Evolutionary conservation across 1,140 invertebrate species (phyloP).

Genomic region (Plectrocnemia conspersa): DNA sequence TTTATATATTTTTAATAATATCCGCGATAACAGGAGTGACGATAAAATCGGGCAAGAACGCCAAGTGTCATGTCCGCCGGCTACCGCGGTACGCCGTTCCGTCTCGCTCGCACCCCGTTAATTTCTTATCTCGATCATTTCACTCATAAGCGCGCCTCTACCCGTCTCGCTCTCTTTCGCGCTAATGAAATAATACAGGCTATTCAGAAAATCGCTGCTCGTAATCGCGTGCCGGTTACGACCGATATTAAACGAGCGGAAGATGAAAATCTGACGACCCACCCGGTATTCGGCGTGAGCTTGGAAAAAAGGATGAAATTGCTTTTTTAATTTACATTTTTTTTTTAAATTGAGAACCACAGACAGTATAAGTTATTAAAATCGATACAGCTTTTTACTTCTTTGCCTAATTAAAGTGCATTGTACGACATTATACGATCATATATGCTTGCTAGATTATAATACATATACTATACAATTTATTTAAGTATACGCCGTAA

Average conservation of each 20-base stretch:
- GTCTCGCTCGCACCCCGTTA: slow-evolving; percentile 8
- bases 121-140: neutral
- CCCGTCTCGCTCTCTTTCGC: slow-evolving; percentile 4
- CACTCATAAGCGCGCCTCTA: neutral
- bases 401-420: no score
- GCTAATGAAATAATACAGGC: slow-evolving; percentile 7
- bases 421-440: no score
- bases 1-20: no score
- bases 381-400: no score
- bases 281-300: neutral
- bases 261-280: slow-evolving; percentile 6
- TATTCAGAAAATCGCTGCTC: slow-evolving; percentile 6
- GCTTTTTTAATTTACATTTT: no score
- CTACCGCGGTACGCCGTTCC: slow-evolving; percentile 16
- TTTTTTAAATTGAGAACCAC: no score
- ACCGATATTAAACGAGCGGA: slow-evolving; percentile 2
- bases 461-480: no score
- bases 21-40: slow-evolving; percentile 20
- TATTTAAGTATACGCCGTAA: no score
- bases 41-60: slow-evolving; percentile 17
- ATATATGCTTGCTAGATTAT: no score
- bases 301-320: no score
- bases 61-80: slow-evolving; percentile 16
- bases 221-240: slow-evolving; percentile 4
- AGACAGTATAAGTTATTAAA: no score